A percentile compares a stretch with the other conserved stretches of the same genome.
Conservation (phyloP, 2,797 vertebrate species). For the Zenarchopterus dispar region DNA sequence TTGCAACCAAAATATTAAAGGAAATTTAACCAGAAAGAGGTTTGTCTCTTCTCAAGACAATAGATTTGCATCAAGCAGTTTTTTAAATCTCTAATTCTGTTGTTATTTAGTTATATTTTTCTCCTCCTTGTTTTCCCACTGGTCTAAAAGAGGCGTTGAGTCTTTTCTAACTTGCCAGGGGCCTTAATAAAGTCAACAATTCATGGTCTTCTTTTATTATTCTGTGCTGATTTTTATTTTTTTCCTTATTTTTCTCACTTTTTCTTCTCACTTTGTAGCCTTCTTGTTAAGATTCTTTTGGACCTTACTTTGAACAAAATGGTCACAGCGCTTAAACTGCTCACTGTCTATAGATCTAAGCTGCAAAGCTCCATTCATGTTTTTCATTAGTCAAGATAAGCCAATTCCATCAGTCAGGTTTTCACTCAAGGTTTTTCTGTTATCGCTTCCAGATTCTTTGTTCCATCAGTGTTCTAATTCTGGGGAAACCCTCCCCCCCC, state of each 20-base stretch:
- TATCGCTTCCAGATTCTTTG: conserved; percentile 59
- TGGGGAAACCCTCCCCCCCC: conserved; percentile 4
- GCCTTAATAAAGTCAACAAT: conserved; percentile 49
- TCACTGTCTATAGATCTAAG: conserved; percentile 32
- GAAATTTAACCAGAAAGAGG: conserved; percentile 20
- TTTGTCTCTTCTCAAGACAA: conserved; percentile 8
- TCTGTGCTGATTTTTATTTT: conserved; percentile 39
- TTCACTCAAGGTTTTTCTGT: conserved; percentile 64
- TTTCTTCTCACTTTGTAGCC: conserved; percentile 26
- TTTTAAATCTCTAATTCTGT: conserved; percentile 32
- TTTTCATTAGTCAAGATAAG: conserved; percentile 70
- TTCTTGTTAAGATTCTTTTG: conserved; percentile 47
- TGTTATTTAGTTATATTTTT: conserved; percentile 4
- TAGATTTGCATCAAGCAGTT: conserved; percentile 24
- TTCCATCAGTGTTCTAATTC: conserved; percentile 50
- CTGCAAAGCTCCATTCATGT: conserved; percentile 61
- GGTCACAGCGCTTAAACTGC: conserved; percentile 17
- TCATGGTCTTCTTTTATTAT: conserved; percentile 35
- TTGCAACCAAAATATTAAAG: conserved; percentile 10
- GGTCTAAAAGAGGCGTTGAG: conserved; percentile 27
- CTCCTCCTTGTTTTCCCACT: conserved; percentile 21
- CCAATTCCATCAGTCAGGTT: conserved; percentile 70
- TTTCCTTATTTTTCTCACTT: neutral
- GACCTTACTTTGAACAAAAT: conserved; percentile 20
- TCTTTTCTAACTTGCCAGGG: conserved; percentile 48